Evolutionary conservation across 2,888 invertebrate genomes (phyloP).

Genomic region (Aphrophora alni): DNA sequence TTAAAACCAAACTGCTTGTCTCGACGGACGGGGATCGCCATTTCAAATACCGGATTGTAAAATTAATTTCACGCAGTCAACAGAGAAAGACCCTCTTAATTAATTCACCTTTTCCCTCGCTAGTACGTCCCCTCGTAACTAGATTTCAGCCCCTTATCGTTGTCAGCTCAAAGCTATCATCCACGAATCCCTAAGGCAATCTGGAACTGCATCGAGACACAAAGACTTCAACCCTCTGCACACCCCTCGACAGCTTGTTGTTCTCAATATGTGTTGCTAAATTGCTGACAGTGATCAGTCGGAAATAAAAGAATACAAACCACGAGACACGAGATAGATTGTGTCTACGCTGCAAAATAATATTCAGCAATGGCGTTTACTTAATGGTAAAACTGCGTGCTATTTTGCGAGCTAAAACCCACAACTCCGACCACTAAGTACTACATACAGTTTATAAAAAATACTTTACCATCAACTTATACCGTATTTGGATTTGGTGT

Average conservation of each 20-base stretch:
- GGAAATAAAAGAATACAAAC: not conserved
- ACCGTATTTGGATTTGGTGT: no score
- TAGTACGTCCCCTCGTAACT: not conserved
- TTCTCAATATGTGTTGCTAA: not conserved
- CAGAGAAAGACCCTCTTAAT: constrained; percentile 36
- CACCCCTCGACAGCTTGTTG: not conserved
- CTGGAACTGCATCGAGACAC: not conserved
- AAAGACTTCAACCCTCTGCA: not conserved
- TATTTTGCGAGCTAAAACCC: no score
- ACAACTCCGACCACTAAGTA: no score
- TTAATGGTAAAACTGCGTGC: no score
- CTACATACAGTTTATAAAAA: no score
- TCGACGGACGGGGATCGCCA: constrained; percentile 18
- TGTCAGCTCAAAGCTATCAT: constrained; percentile 9
- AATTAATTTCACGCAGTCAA: constrained; percentile 36
- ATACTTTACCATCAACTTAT: no score
- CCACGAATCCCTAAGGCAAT: constrained; percentile 6
- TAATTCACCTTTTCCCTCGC: constrained; percentile 34
- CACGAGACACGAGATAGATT: not conserved
- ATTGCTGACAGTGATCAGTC: not conserved
- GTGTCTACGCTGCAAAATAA: no score
- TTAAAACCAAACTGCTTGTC: constrained; percentile 16
- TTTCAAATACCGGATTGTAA: constrained; percentile 26
- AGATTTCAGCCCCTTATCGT: constrained; percentile 6
- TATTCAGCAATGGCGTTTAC: no score